Evolutionary conservation across 2,888 invertebrate genomes (phyloP).

Genomic region (Chouioia cunea): DNA sequence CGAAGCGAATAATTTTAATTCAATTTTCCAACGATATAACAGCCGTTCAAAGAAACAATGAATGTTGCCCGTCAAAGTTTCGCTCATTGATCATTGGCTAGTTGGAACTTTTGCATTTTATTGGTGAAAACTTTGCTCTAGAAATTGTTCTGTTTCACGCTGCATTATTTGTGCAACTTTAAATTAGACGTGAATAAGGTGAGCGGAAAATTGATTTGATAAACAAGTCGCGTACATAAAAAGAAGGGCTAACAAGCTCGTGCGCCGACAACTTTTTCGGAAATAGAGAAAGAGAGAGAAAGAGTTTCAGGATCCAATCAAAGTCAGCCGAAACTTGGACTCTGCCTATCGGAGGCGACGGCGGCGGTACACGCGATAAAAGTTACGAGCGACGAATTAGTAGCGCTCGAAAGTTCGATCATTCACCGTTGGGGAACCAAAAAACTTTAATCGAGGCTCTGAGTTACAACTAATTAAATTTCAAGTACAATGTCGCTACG

Average conservation of each 20-base stretch:
- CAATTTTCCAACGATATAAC: no score
- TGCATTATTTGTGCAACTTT: no score
- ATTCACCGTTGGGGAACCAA: neutral
- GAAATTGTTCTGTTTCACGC: slow-evolving; percentile 22
- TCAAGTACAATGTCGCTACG: slow-evolving; percentile 6
- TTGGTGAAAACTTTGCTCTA: slow-evolving; percentile 13
- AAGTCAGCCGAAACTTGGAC: slow-evolving; percentile 32
- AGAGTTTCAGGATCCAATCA: slow-evolving; percentile 27
- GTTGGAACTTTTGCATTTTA: slow-evolving; percentile 14
- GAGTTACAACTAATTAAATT: slow-evolving; percentile 3
- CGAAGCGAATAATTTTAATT: no score
- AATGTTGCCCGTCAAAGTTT: neutral
- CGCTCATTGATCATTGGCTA: slow-evolving; percentile 14
- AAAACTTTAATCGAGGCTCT: neutral
- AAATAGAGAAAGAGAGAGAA: no score
- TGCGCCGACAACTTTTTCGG: no score
- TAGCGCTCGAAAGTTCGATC: no score
- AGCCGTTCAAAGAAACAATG: no score
- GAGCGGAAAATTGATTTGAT: no score
- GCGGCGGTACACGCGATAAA: slow-evolving; percentile 12
- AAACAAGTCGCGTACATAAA: no score
- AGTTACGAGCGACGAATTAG: neutral
- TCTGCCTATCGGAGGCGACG: slow-evolving; percentile 9
- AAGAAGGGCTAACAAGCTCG: no score
- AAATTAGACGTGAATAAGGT: no score